phyloP scores from a whole-genome alignment of 2,113 vertebrate species.

The Poeciliopsis prolifica region DNA sequence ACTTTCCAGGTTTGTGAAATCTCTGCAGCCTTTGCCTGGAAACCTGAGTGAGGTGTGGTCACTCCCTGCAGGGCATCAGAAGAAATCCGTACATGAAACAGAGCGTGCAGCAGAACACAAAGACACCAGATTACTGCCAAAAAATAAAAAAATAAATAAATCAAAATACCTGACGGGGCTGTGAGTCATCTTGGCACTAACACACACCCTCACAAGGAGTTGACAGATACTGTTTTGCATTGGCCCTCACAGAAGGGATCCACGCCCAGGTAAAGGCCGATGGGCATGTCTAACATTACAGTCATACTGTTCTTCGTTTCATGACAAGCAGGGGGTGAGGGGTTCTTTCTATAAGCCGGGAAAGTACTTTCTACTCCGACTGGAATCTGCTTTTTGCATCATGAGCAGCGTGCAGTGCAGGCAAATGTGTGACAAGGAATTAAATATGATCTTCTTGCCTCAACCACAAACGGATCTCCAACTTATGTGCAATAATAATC shows the following conservation, averaged over 20 bases:
- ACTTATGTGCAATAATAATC: neutral
- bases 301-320: conserved; percentile 14
- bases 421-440: conserved; percentile 32
- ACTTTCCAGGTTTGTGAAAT: conserved; percentile 30
- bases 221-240: conserved; percentile 11
- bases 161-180: neutral
- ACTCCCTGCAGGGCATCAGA: conserved; percentile 5
- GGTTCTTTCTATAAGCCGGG: neutral
- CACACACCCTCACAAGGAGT: neutral
- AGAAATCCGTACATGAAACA: conserved; percentile 27
- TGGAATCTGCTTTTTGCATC: conserved; percentile 14
- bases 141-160: too few species aligned
- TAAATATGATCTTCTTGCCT: conserved; percentile 15
- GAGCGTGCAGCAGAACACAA: conserved; percentile 36
- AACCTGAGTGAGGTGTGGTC: conserved; percentile 36
- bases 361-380: conserved; percentile 8
- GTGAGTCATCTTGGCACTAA: conserved; percentile 12
- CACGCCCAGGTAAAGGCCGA: conserved; percentile 39
- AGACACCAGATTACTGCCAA: conserved; percentile 4
- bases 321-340: neutral
- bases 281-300: conserved; percentile 8
- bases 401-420: conserved; percentile 16
- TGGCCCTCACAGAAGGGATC: neutral
- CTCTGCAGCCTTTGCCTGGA: neutral
- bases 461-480: neutral